Conservation (phyloP, 2,888 invertebrate species). For the Euspilapteryx auroguttella region DNA sequence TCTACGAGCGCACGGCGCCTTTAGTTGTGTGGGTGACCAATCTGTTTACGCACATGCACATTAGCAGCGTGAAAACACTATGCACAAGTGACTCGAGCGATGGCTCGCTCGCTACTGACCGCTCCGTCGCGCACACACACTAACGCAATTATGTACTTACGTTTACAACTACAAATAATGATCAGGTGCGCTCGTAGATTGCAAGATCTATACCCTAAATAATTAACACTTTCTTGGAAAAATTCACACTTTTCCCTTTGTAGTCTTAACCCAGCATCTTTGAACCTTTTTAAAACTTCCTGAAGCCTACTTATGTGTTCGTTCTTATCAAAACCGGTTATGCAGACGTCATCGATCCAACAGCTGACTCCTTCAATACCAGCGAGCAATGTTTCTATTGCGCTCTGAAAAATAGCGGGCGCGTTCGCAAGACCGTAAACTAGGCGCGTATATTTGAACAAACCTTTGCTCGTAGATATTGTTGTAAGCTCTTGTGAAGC, state of each 20-base stretch:
- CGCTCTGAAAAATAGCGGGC: slow-evolving; percentile 6
- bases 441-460: slow-evolving; percentile 6
- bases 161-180: too few species aligned
- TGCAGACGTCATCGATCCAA: slow-evolving; percentile 7
- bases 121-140: too few species aligned
- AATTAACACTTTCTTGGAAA: slow-evolving; percentile 7
- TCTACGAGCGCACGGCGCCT: too few species aligned
- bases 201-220: too few species aligned
- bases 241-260: slow-evolving; percentile 5
- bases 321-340: slow-evolving; percentile 2
- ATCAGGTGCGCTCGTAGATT: too few species aligned
- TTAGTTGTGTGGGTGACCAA: too few species aligned
- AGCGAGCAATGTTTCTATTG: slow-evolving; percentile 4
- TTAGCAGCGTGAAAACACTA: too few species aligned
- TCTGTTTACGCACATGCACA: too few species aligned
- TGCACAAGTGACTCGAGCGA: too few species aligned
- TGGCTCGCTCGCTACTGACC: too few species aligned
- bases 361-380: slow-evolving; percentile 4
- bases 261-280: slow-evolving; percentile 6
- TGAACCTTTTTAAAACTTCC: slow-evolving; percentile 5
- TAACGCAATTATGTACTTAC: too few species aligned
- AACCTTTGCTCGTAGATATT: slow-evolving; percentile 8
- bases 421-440: slow-evolving; percentile 7
- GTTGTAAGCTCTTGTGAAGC: neutral
- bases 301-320: slow-evolving; percentile 3